Evolutionary conservation across 2,113 vertebrate species (phyloP), one percentile per base, ranked within the genome.

Genomic region (Plectropomus leopardus): DNA sequence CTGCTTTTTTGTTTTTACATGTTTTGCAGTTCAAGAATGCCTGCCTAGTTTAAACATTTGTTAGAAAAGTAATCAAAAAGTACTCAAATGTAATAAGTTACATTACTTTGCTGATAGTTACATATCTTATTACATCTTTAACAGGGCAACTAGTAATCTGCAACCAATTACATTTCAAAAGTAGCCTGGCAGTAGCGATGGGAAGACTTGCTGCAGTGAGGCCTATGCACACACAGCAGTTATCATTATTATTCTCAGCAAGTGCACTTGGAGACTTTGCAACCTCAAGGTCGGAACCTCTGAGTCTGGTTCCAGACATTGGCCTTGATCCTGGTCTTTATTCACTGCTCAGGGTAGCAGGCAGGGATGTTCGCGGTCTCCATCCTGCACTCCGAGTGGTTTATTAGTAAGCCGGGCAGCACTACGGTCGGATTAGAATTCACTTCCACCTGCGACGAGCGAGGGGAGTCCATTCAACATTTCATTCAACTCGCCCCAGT

Each of bases 351-450:
- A 24, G 48, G 1, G 78, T 70, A 23, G 74, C 67, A 42, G 73
- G 53, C 59, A 13, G 79, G 60, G 34, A 50, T 30, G 5, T n/a
- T 11, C 17, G 3, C 28, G 9, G 65, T 7, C 73, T 53, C 54
- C 65, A 3, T 69, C 66, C 83, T 88, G 79, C 82, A 76, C 76
- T 32, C 81, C 1, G 65, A 80, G 74, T 8, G 77, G 32, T 78
- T 65, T 76, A 91, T 91, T 88, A 88, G 91, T 86, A 89, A 53
- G 48, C 89, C 7, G 53, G 15, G 53, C 74, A 23, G 82, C 86
- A 42, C 68, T 0, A 2, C 0, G 28, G n/a, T 28, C 7, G 50
- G 67, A 92, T 91, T 91, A 92, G 86, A 82, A 92, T 91, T 89
- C 84, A 72, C 73, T 80, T 82, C 86, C 87, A 85, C 79, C 80